Evolutionary conservation across 2,888 invertebrate species (phyloP), one percentile per base, ranked within the genome.

Genomic region (Leptinotarsa rubiginosa): DNA sequence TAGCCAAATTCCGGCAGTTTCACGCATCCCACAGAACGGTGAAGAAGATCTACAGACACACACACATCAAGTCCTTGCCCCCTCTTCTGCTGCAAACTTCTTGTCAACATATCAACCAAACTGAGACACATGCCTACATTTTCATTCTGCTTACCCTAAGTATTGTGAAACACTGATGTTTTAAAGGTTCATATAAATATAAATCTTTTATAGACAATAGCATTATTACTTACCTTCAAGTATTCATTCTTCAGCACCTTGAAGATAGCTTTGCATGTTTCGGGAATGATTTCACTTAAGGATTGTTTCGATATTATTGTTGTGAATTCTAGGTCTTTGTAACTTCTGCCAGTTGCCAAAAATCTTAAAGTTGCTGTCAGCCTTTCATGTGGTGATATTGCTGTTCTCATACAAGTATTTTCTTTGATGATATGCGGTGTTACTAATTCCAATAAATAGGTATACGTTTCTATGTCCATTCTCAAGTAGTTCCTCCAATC

Each of bases 311-410:
- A 81, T 49, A 81, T 81, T 31, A 75, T 65, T 59, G 78, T 73
- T 70, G 76, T 67, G 66, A 73, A 81, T 74, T 80, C 77, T 18
- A 81, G 65, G 69, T 81, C 77, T 79, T 84, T 79, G 67, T 80
- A 84, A 62, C 75, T 80, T 73, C 80, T 79, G 59, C 83, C 82
- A 69, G 80, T 81, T 47, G 81, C 81, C 66, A 82, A 74, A 76
- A 78, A 82, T 76, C 81, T 49, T 47, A 81, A 66, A 31, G 80
- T 80, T 56, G 73, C 77, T 52, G 74, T 69, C 20, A 80, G 70
- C 70, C 82, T 76, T 74, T 83, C 80, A 75, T 79, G 77, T 56
- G 82, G 78, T 56, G 80, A 74, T 69, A 83, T 83, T 31, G 79
- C 79, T 77, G 67, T 69, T 69, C 81, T 75, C 79, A 82, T 77